Conservation (phyloP, 2,113 vertebrate species). For the Athene cunicularia region DNA sequence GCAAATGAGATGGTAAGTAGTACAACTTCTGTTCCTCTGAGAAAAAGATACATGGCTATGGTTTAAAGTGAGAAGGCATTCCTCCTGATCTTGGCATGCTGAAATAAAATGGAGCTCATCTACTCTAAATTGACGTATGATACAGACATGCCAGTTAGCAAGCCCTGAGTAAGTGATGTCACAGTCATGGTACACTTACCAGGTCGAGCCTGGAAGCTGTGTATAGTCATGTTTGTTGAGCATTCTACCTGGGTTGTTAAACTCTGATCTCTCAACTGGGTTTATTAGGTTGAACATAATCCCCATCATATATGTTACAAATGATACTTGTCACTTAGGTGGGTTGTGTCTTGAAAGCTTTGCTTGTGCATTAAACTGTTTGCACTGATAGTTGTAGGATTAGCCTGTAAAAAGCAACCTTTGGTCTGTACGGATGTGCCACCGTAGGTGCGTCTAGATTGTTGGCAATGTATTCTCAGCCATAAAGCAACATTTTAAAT, state of each 20-base stretch:
- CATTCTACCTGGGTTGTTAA: conserved; percentile 14
- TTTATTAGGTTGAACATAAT: neutral
- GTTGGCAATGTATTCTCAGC: neutral
- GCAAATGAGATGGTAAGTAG: neutral
- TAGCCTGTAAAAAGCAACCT: neutral
- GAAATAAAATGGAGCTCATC: conserved; percentile 8
- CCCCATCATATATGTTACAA: neutral
- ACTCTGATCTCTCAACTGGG: neutral
- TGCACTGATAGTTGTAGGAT: neutral
- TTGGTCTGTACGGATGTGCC: neutral
- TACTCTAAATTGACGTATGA: neutral
- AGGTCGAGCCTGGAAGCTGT: neutral
- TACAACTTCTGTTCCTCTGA: neutral
- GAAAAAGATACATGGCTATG: neutral
- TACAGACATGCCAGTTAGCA: neutral
- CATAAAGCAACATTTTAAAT: neutral
- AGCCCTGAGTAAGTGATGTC: conserved; percentile 6
- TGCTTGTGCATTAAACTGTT: neutral
- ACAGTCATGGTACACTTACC: neutral
- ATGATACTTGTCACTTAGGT: neutral
- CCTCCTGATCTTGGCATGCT: neutral
- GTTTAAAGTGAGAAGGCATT: neutral
- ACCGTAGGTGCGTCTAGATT: neutral
- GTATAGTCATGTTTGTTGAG: neutral
- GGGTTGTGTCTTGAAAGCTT: neutral